Evolutionary conservation across 2,888 invertebrate genomes (phyloP).

Genomic region (Phalangium opilio): DNA sequence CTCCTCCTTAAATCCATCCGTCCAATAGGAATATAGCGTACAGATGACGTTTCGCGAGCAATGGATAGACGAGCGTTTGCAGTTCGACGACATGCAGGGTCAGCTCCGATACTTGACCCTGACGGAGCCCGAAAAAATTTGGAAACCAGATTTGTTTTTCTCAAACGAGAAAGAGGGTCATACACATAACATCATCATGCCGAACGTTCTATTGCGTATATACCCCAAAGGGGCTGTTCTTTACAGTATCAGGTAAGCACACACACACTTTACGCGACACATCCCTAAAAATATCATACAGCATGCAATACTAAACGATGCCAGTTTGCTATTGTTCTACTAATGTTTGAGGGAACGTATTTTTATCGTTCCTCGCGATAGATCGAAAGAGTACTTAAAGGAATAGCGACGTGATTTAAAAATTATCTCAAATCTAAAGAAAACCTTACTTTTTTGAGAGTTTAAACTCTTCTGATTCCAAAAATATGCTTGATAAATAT

Average conservation of each 20-base stretch:
- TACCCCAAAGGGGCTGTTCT: conserved; percentile 87
- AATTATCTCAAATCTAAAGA: too few species aligned
- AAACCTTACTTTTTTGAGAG: too few species aligned
- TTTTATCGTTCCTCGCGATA: too few species aligned
- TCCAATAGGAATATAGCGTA: conserved; percentile 68
- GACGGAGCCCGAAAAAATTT: conserved; percentile 85
- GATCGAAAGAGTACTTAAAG: too few species aligned
- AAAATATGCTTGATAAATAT: too few species aligned
- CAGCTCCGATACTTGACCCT: conserved; percentile 55
- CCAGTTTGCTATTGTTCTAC: too few species aligned
- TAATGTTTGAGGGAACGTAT: too few species aligned
- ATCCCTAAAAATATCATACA: too few species aligned
- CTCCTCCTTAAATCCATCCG: background rate
- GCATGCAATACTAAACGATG: too few species aligned
- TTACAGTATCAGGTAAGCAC: conserved; percentile 72
- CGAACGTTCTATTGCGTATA: conserved; percentile 91
- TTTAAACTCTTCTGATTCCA: too few species aligned
- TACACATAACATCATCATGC: conserved; percentile 87
- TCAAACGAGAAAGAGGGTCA: conserved; percentile 96
- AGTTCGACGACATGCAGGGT: conserved; percentile 26
- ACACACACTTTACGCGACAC: too few species aligned
- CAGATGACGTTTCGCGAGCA: conserved; percentile 94
- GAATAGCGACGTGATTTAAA: too few species aligned
- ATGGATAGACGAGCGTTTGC: conserved; percentile 74
- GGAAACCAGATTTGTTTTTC: conserved; percentile 98